Evolutionary conservation across 2,797 vertebrate genomes (phyloP), one percentile per base, ranked within the genome.

Genomic region (Neosalanx taihuensis): DNA sequence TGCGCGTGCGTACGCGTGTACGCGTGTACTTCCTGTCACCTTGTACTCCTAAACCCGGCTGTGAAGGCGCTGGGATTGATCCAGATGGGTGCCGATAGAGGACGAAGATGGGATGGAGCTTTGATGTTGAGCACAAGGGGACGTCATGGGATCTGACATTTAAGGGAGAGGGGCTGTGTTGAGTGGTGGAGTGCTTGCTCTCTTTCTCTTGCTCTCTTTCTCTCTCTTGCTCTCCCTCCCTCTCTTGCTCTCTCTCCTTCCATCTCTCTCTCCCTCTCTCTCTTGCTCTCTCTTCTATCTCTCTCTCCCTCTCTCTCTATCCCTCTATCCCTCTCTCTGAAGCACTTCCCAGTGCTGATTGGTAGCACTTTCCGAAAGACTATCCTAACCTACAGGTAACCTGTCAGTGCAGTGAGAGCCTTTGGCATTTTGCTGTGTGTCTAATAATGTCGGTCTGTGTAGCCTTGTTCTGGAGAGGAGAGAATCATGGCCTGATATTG

Each of bases 121-220:
- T 76, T 59, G 4, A 68, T 84, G 81, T 81, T 83, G 85, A 76
- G 79, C 79, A 72, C 76, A 67, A 81, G 77, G 41, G 79, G 71
- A 64, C 53, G 72, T 62, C 70, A 68, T 59, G 74, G 74, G 70
- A 76, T 74, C 74, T 88, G 88, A 87, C 86, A 89, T 86, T 89
- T 87, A 82, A 62, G 46, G 57, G 67, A 65, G 75, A 35, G 56
- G 9, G 72, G 66, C 73, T 56, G 67, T 1, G 30, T 63, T 15
- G 33, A 64, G 33, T 61, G 12, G 71, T 72, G 67, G 72, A 84
- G 75, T 84, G 83, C 75, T 79, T 83, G 73, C 12, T 58, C 60
- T 4, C 59, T 15, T 9, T 20, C 35, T 5, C 26, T 9, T 37
- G 7, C 17, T 15, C 37, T 26, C 23, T 26, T 1, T 26, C 23